These are phyloP conservation scores for Thymelicus sylvestris DNA, from an alignment of 2,888 invertebrate species.

Conservation along the genomic window DNA sequence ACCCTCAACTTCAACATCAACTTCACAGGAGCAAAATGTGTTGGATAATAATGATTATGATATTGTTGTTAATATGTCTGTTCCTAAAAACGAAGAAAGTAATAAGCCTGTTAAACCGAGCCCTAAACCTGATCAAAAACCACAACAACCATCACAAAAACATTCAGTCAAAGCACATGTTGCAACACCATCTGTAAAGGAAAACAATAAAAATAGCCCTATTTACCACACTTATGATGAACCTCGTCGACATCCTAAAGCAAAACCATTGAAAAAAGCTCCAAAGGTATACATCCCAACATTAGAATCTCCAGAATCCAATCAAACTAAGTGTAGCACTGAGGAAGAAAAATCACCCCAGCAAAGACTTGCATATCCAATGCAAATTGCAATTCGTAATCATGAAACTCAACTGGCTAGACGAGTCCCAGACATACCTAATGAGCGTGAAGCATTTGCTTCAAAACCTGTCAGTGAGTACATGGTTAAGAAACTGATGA, in stretches of 20 bases:
- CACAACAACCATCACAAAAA: too few species aligned
- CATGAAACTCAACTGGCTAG: not conserved
- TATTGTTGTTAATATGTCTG: not conserved
- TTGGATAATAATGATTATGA: not conserved
- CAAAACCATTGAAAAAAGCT: not conserved
- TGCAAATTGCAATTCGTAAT: not conserved
- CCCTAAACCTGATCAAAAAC: not conserved
- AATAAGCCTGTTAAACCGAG: not conserved
- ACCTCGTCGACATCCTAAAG: not conserved
- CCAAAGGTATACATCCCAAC: not conserved
- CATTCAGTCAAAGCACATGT: not conserved
- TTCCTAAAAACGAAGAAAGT: not conserved
- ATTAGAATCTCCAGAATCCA: slow-evolving; percentile 3
- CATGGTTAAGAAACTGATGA: slow-evolving; percentile 9
- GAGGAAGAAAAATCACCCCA: not conserved
- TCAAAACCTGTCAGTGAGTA: slow-evolving; percentile 6
- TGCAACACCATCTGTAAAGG: not conserved
- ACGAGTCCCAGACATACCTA: not conserved
- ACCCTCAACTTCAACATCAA: not conserved
- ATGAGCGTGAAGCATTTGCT: not conserved
- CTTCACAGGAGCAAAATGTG: not conserved
- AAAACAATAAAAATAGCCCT: not conserved
- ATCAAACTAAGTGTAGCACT: not conserved
- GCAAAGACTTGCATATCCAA: slow-evolving; percentile 3
- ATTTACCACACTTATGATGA: not conserved